Percentiles rank a stretch among this genome's conserved stretches.
Evolutionary conservation across 37 sponge, comb jelly and placozoan genomes (phyloP).

Genomic region (Ephydatia muelleri): DNA sequence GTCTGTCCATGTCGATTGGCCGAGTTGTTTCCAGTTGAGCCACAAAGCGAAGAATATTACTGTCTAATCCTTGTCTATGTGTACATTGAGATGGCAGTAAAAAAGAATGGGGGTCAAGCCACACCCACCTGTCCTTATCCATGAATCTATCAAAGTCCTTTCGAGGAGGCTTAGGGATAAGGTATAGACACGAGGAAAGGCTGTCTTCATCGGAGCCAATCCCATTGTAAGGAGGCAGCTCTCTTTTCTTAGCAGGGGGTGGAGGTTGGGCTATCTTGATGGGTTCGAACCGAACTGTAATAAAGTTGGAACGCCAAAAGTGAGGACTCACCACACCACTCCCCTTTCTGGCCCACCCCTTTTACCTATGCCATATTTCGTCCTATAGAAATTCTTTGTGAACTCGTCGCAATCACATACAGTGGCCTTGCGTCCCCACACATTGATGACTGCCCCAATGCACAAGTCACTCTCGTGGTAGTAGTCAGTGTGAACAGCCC

Average conservation of each 20-base stretch:
- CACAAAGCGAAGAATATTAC: conserved; percentile 92
- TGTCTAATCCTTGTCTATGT: conserved; percentile 88
- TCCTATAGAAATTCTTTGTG: conserved; percentile 87
- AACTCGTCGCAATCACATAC: conserved; percentile 96
- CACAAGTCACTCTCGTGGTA: conserved; percentile 90
- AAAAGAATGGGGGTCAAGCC: not conserved
- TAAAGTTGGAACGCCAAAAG: not conserved
- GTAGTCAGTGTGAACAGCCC: conserved; percentile 75
- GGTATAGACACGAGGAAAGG: conserved; percentile 77
- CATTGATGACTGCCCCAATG: conserved; percentile 77
- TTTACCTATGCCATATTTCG: conserved; percentile 90
- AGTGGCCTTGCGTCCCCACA: conserved; percentile 90
- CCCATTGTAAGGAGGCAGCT: conserved; percentile 92
- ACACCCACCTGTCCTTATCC: conserved; percentile 90
- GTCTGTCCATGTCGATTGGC: conserved; percentile 91
- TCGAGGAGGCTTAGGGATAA: conserved; percentile 94
- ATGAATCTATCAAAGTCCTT: conserved; percentile 95
- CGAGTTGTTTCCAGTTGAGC: conserved; percentile 85
- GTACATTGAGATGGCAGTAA: not conserved
- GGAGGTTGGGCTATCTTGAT: conserved; percentile 54
- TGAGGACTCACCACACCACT: not conserved
- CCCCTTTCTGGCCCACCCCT: not conserved
- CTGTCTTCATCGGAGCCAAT: conserved; percentile 98
- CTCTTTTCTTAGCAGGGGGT: conserved; percentile 28
- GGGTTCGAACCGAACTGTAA: conserved; percentile 69